These are phyloP conservation scores for Arion vulgaris DNA, from an alignment of 1,140 invertebrate species.

Conservation along the genomic window DNA sequence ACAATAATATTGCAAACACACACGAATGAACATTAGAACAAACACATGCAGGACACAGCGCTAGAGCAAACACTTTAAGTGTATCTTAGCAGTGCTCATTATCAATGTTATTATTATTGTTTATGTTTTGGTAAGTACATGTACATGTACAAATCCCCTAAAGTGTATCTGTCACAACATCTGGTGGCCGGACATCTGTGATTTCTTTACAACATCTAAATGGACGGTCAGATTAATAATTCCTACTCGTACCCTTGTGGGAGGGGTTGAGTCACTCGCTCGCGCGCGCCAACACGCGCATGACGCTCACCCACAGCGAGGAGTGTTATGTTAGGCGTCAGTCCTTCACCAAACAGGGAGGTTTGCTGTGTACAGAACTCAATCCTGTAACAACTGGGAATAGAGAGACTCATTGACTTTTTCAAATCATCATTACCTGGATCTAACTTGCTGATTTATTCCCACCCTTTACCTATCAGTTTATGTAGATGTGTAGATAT, in stretches of 20 bases:
- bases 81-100: too few relatives aligned
- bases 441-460: background rate
- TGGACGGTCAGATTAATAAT: background rate
- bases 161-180: background rate
- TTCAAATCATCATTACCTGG: slow-evolving; percentile 1
- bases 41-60: too few relatives aligned
- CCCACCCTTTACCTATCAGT: background rate
- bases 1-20: too few relatives aligned
- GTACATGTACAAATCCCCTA: background rate
- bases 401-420: background rate
- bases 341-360: background rate
- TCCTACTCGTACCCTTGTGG: background rate
- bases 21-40: too few relatives aligned
- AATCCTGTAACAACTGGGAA: background rate
- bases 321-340: background rate
- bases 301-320: background rate
- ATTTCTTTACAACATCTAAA: too few relatives aligned
- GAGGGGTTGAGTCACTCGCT: slow-evolving; percentile 17
- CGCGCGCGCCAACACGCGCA: background rate
- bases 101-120: too few relatives aligned
- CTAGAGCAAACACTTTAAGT: too few relatives aligned
- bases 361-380: background rate
- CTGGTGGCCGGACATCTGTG: background rate
- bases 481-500: too few relatives aligned
- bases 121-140: too few relatives aligned